Evolutionary conservation across 53 echinoderm and acorn worm species (phyloP), one percentile per base, ranked within the genome.

Genomic region (Temnopleurus reevesii): DNA sequence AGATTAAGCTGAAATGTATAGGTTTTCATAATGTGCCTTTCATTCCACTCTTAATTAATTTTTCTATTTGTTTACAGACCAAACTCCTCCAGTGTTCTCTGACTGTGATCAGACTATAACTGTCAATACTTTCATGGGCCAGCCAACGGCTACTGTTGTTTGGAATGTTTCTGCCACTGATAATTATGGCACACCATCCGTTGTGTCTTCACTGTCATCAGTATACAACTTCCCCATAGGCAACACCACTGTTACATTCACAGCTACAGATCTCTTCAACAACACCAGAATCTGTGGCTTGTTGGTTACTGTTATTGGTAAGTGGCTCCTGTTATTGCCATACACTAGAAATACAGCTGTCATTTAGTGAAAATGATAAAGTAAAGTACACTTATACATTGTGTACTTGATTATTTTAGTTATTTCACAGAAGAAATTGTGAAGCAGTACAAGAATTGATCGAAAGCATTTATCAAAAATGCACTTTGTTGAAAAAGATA

Each of bases 291-390:
- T 17, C 5, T 91, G 92, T 55, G 8, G 81, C 0, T 31, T 91
- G 45, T 25, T 4, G 36, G 43, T 91, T 59, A 59, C 47, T 18
- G 92, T 91, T 45, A 31, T 65, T 38, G 92, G 92, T 91, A 55
- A 49, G 88, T 30, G 38, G n/a, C 41, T 41, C 3, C 33, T 63
- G 10, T 5, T 63, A n/a, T n/a, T n/a, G n/a, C n/a, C n/a, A n/a
- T n/a, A n/a, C n/a, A n/a, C n/a, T n/a, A n/a, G n/a, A n/a, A n/a
- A n/a, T n/a, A n/a, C n/a, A n/a, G n/a, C n/a, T n/a, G n/a, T n/a
- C n/a, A n/a, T n/a, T n/a, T n/a, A n/a, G n/a, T n/a, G n/a, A n/a
- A n/a, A n/a, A n/a, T n/a, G n/a, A n/a, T n/a, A n/a, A n/a, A n/a
- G n/a, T n/a, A n/a, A n/a, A n/a, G n/a, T n/a, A n/a, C n/a, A n/a